Evolutionary conservation across 2,113 vertebrate species (phyloP).

Genomic region (Beaufortia kweichowensis): DNA sequence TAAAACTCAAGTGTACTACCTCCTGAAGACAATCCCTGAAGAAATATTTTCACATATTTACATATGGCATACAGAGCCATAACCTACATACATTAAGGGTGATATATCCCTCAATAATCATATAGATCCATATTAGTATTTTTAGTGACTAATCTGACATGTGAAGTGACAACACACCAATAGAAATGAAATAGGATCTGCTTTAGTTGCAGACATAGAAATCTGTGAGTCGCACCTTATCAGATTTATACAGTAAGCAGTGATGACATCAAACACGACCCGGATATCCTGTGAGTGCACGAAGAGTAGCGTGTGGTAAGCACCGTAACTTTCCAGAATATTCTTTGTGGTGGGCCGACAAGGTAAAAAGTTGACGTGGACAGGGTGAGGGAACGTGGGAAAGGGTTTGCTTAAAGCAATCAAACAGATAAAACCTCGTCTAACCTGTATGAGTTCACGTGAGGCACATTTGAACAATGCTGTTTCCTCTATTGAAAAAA

Average conservation of each 20-base stretch:
- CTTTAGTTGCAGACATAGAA: no score
- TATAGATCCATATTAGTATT: no score
- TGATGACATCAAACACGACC: slow-evolving; percentile 8
- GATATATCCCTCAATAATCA: no score
- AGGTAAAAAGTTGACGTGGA: background rate
- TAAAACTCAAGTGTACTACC: no score
- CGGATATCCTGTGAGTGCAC: slow-evolving; percentile 26
- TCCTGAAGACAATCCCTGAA: no score
- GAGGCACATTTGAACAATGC: slow-evolving; percentile 7
- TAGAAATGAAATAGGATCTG: background rate
- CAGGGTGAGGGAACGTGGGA: background rate
- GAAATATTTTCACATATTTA: no score
- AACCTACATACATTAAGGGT: no score
- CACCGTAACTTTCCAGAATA: background rate
- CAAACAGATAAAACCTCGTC: slow-evolving; percentile 19
- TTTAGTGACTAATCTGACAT: no score
- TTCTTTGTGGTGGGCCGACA: background rate
- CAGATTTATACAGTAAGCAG: slow-evolving; percentile 13
- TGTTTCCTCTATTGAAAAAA: slow-evolving; percentile 16
- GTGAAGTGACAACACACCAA: no score
- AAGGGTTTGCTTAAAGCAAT: background rate
- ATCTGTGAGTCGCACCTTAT: background rate
- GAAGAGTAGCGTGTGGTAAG: background rate
- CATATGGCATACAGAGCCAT: no score
- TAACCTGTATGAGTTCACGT: background rate